A percentile compares a stretch with the other conserved stretches of the same genome.
Conservation (phyloP, 2,888 invertebrate genomes). For the Morinoia aosen region DNA sequence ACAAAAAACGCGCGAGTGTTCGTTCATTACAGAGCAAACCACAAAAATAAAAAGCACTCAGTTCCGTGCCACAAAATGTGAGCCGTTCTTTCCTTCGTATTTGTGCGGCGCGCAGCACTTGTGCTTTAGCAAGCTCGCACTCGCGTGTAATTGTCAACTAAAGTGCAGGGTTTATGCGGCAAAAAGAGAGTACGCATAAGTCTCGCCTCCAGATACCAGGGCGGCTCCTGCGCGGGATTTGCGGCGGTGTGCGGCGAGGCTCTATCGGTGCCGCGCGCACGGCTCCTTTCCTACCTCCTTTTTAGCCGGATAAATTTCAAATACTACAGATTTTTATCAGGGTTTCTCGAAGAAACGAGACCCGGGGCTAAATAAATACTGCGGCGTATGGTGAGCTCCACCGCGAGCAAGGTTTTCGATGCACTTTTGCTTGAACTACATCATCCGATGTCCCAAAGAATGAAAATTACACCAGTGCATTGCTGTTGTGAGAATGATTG, state of each 20-base stretch:
- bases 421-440: background rate
- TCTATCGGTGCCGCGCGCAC: background rate
- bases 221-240: background rate
- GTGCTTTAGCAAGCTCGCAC: constrained; percentile 12
- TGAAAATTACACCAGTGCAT: background rate
- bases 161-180: constrained; percentile 45
- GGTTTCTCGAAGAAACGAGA: background rate
- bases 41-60: background rate
- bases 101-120: background rate
- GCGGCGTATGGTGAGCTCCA: background rate
- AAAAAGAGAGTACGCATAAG: constrained; percentile 37
- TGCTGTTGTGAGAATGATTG: background rate
- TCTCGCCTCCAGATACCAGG: background rate
- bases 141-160: constrained; percentile 52
- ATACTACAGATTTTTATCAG: background rate
- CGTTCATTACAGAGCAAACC: background rate
- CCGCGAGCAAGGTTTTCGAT: background rate
- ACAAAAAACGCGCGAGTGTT: background rate
- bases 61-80: background rate
- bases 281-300: background rate
- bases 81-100: background rate
- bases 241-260: background rate
- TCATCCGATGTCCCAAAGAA: background rate
- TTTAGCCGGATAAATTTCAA: background rate
- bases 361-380: background rate